Base-by-base conservation (phyloP, 2,797 vertebrate species). In the Rhyacichthys aspro region DNA sequence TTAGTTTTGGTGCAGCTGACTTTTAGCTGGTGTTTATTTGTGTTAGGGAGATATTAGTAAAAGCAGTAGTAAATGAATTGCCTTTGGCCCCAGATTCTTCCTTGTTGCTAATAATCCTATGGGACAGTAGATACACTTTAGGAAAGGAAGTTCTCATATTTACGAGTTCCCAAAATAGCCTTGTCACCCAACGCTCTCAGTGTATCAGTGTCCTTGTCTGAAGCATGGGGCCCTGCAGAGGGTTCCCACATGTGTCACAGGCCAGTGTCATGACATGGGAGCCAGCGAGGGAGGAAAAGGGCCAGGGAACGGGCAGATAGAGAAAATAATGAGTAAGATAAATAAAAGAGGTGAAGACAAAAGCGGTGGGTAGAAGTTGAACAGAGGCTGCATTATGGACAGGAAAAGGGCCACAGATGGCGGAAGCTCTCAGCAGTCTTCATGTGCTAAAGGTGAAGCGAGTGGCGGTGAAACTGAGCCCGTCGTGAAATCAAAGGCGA, bases 71-170 rank as follows among this genome's bases (percentile, higher is more conserved):
- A 17, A 11, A 50, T 50, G 17, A 50, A 42, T 36, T 38, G 14
- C 49, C 69, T 66, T 53, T 67, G 45, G 58, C 55, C 42, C 59
- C 75, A 36, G 43, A 28, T 63, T 65, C 19, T 63, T 63, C 73
- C 60, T 70, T 79, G 79, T 83, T 73, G 79, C 72, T 79, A 70
- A 82, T 81, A 86, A 85, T 86, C 86, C 86, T 75, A 63, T 44
- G 73, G 76, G 85, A 82, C 83, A 84, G 86, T 74, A 84, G 85
- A 89, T 83, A 77, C 62, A 72, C 82, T 87, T 90, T 79, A 79
- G 79, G 72, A 84, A 85, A 91, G 90, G 91, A 93, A 92, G 89
- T 91, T 91, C 88, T 91, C 88, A 86, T 91, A 90, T 92, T 93
- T 91, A 91, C 87, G 80, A 81, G 84, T 72, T 84, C 89, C 87